Base-by-base conservation (phyloP, 2,113 vertebrate genomes). In the Regulus satrapa region DNA sequence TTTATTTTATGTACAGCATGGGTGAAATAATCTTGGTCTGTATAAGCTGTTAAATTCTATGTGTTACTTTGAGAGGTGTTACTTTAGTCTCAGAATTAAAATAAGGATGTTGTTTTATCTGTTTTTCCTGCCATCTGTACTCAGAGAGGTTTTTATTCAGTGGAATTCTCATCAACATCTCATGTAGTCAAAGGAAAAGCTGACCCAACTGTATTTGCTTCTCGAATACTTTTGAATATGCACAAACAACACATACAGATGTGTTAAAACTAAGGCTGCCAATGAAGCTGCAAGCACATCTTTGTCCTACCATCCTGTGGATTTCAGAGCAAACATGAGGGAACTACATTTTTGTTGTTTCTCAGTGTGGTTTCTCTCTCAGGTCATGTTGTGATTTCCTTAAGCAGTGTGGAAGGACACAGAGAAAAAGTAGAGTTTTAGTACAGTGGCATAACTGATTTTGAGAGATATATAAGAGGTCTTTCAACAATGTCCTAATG, bases 291-390 rank as follows among this genome's bases (percentile, higher is more conserved):
- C 32, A 79, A 16, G 29, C 9, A 34, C 25, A 48, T 11, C 18
- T 87, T 63, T 93, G 31, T 64, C 24, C 15, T 49, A 6, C 8
- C 3, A 14, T 43, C n/a, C 40, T 59, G 10, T 56, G 51, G 18
- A 31, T 72, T n/a, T 43, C 8, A 40, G 18, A 94, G 17, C 11
- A 58, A 86, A 11, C 3, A 7, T 21, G 19, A 18, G 5, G 4
- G 8, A 16, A 17, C 0, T 6, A 23, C 14, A 58, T 46, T 73
- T 25, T 32, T 20, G 2, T 5, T n/a, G n/a, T n/a, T n/a, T n/a
- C n/a, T n/a, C 9, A 24, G 5, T 4, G 5, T 52, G 3, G 6
- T 58, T 88, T 82, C 48, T 87, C 17, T 18, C 20, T 61, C 41
- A 54, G 29, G 28, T 8, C 58, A 29, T 69, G 46, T 41, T 1